A percentile compares a stretch with the other conserved stretches of the same genome.
phyloP scores from a whole-genome alignment of 2,888 invertebrate genomes.

The Dinocampus coccinellae region DNA sequence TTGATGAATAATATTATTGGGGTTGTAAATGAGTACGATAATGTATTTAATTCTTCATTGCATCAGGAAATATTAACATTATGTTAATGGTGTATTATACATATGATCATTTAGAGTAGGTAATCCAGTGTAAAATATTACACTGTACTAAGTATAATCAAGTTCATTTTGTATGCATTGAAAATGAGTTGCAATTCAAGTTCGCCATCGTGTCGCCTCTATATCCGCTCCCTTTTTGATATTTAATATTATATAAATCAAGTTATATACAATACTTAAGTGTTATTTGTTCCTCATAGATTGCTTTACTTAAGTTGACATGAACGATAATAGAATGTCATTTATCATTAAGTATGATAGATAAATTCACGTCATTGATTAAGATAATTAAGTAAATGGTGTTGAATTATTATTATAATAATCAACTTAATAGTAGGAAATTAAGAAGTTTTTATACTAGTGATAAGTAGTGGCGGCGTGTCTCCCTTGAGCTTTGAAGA shows the following conservation, averaged over 20 bases:
- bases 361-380: no score
- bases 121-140: constrained; percentile 37
- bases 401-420: no score
- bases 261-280: neutral
- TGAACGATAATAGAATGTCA: no score
- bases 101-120: constrained; percentile 2
- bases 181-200: constrained; percentile 37
- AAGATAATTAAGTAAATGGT: no score
- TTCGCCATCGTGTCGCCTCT: neutral
- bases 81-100: no score
- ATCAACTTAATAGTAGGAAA: no score
- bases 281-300: no score
- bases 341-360: no score
- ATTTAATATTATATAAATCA: neutral
- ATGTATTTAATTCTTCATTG: neutral
- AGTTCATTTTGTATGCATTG: constrained; percentile 45
- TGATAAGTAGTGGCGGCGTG: no score
- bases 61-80: constrained; percentile 41
- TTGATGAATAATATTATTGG: neutral
- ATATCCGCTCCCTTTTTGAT: neutral
- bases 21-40: neutral
- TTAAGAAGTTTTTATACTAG: no score
- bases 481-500: no score
- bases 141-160: constrained; percentile 44
- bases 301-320: no score